Conservation (phyloP, 1,140 invertebrate species). For the Drosophila pseudoananassae region DNA sequence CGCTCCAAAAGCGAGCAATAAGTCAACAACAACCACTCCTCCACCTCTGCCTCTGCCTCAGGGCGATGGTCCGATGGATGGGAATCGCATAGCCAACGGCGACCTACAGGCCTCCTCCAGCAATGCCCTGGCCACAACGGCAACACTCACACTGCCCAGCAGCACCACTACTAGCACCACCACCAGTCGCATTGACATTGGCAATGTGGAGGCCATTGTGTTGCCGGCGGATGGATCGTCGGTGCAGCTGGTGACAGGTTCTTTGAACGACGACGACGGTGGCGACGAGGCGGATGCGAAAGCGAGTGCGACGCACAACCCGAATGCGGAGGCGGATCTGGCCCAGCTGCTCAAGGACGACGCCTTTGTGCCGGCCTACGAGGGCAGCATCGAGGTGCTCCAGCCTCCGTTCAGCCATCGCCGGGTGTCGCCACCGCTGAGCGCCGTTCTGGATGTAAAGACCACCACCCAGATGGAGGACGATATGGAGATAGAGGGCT, state of each 20-base stretch:
- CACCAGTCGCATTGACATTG: slow-evolving; percentile 24
- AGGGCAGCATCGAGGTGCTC: slow-evolving; percentile 47
- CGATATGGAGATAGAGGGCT: background rate
- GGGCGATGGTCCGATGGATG: background rate
- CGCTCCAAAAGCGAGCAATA: no score
- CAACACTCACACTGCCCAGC: slow-evolving; percentile 21
- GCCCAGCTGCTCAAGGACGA: slow-evolving; percentile 73
- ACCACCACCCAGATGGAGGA: background rate
- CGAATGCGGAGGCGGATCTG: slow-evolving; percentile 52
- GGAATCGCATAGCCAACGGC: slow-evolving; percentile 31
- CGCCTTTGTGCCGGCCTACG: slow-evolving; percentile 65
- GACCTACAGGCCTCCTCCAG: slow-evolving; percentile 56
- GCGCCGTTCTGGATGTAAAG: slow-evolving; percentile 31
- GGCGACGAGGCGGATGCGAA: slow-evolving; percentile 15
- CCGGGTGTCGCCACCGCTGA: slow-evolving; percentile 60
- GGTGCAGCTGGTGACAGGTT: slow-evolving; percentile 59
- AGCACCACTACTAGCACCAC: slow-evolving; percentile 3
- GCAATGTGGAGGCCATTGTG: slow-evolving; percentile 74
- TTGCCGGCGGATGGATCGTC: slow-evolving; percentile 54
- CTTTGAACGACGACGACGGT: slow-evolving; percentile 17
- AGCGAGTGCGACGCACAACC: background rate
- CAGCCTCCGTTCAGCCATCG: slow-evolving; percentile 59
- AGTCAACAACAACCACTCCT: background rate
- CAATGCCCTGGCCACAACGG: slow-evolving; percentile 31
- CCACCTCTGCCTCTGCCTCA: background rate